Conservation (phyloP, 2,888 invertebrate species). For the Amphipoea lucens region DNA sequence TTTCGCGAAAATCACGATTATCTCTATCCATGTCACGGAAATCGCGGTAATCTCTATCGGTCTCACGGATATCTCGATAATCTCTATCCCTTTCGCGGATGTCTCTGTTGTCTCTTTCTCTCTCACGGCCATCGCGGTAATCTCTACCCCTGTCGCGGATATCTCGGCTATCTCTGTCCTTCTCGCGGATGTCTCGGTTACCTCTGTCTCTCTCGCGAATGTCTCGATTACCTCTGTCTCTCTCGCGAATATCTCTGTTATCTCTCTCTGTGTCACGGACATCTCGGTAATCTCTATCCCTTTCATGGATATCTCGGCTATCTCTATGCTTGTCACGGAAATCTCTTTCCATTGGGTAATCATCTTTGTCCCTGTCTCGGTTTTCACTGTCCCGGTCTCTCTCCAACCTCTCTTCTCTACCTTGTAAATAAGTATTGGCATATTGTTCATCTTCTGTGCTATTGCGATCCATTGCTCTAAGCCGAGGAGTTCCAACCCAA, state of each 20-base stretch:
- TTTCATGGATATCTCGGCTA: slow-evolving; percentile 45
- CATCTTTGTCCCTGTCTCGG: slow-evolving; percentile 37
- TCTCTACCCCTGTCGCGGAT: slow-evolving; percentile 55
- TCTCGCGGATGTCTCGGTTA: slow-evolving; percentile 47
- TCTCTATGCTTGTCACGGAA: slow-evolving; percentile 41
- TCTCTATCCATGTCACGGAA: slow-evolving; percentile 57
- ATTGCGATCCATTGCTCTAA: slow-evolving; percentile 78
- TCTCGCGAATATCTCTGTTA: slow-evolving; percentile 69
- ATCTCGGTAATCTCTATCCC: slow-evolving; percentile 39
- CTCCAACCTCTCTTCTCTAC: slow-evolving; percentile 75
- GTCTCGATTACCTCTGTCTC: slow-evolving; percentile 65
- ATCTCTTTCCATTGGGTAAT: slow-evolving; percentile 52
- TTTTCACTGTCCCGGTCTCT: slow-evolving; percentile 52
- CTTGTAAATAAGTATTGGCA: slow-evolving; percentile 81
- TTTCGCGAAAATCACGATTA: slow-evolving; percentile 70
- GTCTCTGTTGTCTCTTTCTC: slow-evolving; percentile 63
- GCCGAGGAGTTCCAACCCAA: slow-evolving; percentile 82
- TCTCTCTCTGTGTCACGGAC: slow-evolving; percentile 54
- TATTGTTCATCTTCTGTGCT: slow-evolving; percentile 84
- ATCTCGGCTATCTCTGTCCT: slow-evolving; percentile 48
- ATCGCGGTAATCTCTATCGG: slow-evolving; percentile 52
- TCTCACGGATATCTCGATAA: slow-evolving; percentile 49
- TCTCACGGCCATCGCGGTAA: slow-evolving; percentile 70
- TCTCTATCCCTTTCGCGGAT: slow-evolving; percentile 74
- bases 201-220: slow-evolving; percentile 40